phyloP scores from a whole-genome alignment of 2,888 invertebrate species.

The Pheosia tremula region DNA sequence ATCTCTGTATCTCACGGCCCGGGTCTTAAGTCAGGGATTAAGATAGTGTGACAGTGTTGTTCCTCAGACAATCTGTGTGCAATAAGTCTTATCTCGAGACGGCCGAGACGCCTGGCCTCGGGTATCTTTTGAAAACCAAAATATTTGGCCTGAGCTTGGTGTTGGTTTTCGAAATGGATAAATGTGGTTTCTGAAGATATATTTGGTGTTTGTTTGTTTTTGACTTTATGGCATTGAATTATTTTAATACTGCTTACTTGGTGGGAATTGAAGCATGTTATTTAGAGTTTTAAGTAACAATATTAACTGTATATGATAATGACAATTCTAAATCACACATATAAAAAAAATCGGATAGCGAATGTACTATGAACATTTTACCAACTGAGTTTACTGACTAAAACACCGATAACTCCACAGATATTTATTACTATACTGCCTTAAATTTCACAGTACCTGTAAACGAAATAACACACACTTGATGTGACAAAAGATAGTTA shows the following conservation, averaged over 20 bases:
- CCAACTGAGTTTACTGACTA: too few relatives aligned
- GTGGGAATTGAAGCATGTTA: too few relatives aligned
- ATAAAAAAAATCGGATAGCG: too few relatives aligned
- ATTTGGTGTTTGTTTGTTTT: conserved; percentile 11
- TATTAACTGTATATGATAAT: too few relatives aligned
- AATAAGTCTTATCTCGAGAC: conserved; percentile 53
- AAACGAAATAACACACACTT: conserved; percentile 1
- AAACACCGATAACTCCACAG: background rate
- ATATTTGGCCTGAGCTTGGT: conserved; percentile 61
- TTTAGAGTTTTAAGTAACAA: too few relatives aligned
- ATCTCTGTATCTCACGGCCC: conserved; percentile 28
- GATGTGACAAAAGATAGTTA: conserved; percentile 7
- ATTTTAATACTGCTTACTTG: too few relatives aligned
- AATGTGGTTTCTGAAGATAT: conserved; percentile 23
- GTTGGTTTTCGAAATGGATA: conserved; percentile 32
- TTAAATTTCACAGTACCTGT: background rate
- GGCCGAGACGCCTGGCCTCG: conserved; percentile 46
- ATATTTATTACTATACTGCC: background rate
- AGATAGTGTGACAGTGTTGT: conserved; percentile 54
- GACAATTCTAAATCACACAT: too few relatives aligned
- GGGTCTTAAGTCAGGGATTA: conserved; percentile 55
- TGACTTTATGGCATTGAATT: too few relatives aligned
- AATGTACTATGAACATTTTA: too few relatives aligned
- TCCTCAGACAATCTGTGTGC: conserved; percentile 53
- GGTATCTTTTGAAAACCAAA: conserved; percentile 58